phyloP scores from a whole-genome alignment of 2,888 invertebrate genomes.

The Drosophila ochracea region DNA sequence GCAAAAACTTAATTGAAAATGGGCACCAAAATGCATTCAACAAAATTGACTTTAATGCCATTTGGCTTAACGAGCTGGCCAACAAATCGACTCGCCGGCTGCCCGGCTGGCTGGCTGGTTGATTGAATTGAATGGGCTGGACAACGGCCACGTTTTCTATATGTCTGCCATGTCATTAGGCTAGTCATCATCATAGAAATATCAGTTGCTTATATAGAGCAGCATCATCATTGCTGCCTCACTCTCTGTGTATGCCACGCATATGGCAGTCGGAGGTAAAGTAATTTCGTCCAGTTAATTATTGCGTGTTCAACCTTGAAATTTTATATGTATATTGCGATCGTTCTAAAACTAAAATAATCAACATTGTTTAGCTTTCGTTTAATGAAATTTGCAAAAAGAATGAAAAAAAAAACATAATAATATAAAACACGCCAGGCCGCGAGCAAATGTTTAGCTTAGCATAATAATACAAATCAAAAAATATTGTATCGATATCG shows the following conservation, averaged over 20 bases:
- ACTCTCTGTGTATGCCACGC: conserved; percentile 38
- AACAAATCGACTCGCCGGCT: conserved; percentile 14
- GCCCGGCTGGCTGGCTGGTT: conserved; percentile 19
- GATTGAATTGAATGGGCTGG: conserved; percentile 47
- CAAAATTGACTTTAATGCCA: conserved; percentile 58
- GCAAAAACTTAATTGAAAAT: conserved; percentile 72
- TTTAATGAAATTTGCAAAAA: conserved; percentile 58
- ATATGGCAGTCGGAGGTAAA: conserved; percentile 56
- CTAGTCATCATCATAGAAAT: conserved; percentile 34
- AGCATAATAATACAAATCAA: conserved; percentile 11
- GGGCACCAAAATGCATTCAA: conserved; percentile 71
- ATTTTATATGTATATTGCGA: conserved; percentile 61
- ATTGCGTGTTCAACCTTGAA: conserved; percentile 79
- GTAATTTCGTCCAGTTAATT: conserved; percentile 75
- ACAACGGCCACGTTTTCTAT: conserved; percentile 62
- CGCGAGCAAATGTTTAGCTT: conserved; percentile 33
- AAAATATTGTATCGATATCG: conserved; percentile 4
- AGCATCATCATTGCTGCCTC: conserved; percentile 18
- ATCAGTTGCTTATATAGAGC: conserved; percentile 39
- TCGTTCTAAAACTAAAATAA: conserved; percentile 78
- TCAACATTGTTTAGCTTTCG: conserved; percentile 76
- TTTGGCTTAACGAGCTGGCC: conserved; percentile 50
- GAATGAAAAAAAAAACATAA: neutral
- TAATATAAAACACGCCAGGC: conserved; percentile 6
- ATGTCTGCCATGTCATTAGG: conserved; percentile 60